These are phyloP conservation scores for Procavia capensis DNA, from an alignment of 2,113 vertebrate species.

Conservation along the genomic window DNA sequence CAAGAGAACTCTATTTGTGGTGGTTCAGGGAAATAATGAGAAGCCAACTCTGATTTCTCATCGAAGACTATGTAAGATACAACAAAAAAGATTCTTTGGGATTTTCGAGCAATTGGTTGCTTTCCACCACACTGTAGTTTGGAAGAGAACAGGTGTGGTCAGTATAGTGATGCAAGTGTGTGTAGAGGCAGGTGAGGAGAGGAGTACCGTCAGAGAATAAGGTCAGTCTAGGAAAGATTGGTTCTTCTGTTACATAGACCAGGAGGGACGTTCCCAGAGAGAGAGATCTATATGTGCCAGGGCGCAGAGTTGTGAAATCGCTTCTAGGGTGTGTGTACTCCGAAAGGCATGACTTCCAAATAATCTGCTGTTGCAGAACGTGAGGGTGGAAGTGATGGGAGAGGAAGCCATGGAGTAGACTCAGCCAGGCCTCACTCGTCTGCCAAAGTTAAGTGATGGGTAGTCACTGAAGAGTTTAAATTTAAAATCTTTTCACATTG, in stretches of 20 bases:
- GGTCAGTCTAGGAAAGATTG: not conserved
- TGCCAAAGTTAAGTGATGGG: not conserved
- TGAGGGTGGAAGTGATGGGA: not conserved
- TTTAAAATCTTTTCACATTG: not conserved
- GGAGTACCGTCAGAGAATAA: not conserved
- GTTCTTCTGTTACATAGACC: not conserved
- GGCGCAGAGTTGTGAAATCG: not conserved
- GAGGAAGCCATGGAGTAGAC: not conserved
- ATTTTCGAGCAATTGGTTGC: not conserved
- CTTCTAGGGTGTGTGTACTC: not conserved
- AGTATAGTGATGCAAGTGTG: not conserved
- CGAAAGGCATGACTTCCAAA: not conserved
- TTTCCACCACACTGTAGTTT: not conserved
- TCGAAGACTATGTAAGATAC: conserved; percentile 23
- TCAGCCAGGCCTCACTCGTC: not conserved
- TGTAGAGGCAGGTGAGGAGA: not conserved
- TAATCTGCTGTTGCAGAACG: not conserved
- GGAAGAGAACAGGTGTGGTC: not conserved
- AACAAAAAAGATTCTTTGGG: not conserved
- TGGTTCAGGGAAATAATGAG: conserved; percentile 2
- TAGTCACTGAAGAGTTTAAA: not conserved
- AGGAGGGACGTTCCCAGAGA: not conserved
- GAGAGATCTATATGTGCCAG: not conserved
- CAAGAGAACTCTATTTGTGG: not conserved
- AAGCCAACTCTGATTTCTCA: not conserved